Conservation (phyloP, 2,888 invertebrate genomes). For the Drepanosiphum platanoidis region DNA sequence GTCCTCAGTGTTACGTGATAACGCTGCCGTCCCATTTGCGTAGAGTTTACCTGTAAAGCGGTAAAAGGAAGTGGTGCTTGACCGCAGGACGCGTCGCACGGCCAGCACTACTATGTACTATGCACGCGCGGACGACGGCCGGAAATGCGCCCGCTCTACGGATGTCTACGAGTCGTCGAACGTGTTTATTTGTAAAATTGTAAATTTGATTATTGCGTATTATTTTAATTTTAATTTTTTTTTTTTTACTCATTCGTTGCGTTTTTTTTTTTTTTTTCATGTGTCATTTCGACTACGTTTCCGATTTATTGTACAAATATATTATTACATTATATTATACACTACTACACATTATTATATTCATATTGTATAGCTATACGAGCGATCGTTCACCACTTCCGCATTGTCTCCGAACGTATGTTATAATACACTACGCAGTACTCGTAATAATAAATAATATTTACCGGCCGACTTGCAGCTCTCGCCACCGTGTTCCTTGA, state of each 20-base stretch:
- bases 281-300: background rate
- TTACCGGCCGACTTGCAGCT: background rate
- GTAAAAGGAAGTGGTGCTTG: too few species aligned
- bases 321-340: background rate
- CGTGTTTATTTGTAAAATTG: background rate
- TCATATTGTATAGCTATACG: background rate
- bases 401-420: background rate
- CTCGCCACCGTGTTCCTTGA: too few species aligned
- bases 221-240: too few species aligned
- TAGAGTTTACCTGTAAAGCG: slow-evolving; percentile 81
- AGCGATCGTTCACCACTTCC: background rate
- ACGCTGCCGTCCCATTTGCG: slow-evolving; percentile 88
- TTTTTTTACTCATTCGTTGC: background rate
- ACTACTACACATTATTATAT: background rate
- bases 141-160: background rate
- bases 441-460: too few species aligned
- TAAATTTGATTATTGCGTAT: too few species aligned
- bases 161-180: background rate
- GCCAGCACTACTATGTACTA: too few species aligned
- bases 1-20: slow-evolving; percentile 94
- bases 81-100: background rate
- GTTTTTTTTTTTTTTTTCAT: background rate
- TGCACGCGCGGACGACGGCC: background rate
- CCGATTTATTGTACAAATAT: background rate
- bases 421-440: background rate